These are phyloP conservation scores for Antheraea yamamai DNA, from an alignment of 2,888 invertebrate species.

Conservation along the genomic window DNA sequence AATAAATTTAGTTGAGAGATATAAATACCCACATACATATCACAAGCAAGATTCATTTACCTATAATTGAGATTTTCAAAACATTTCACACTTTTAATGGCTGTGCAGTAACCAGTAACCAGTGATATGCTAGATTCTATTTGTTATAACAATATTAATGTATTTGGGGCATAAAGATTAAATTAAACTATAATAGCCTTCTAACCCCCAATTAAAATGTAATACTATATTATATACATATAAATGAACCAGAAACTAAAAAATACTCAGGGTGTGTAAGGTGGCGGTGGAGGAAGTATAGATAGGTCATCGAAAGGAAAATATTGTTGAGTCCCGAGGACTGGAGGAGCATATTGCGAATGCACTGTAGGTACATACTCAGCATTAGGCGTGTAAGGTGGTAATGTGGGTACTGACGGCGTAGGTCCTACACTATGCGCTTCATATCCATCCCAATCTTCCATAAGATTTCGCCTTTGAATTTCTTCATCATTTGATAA, in stretches of 20 bases:
- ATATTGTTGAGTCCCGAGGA: conserved; percentile 69
- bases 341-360: conserved; percentile 64
- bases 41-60: not conserved
- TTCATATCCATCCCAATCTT: conserved; percentile 84
- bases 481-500: conserved; percentile 71
- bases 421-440: conserved; percentile 83
- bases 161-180: conserved; percentile 3
- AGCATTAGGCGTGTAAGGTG: conserved; percentile 82
- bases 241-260: conserved; percentile 31
- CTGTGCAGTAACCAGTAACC: conserved; percentile 2
- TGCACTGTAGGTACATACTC: conserved; percentile 59
- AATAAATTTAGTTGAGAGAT: not conserved
- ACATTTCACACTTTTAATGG: not conserved
- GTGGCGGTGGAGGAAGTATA: conserved; percentile 77
- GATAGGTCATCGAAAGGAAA: conserved; percentile 77
- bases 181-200: not conserved
- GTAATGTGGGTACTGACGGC: conserved; percentile 79
- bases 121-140: conserved; percentile 5
- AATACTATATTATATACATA: conserved; percentile 4
- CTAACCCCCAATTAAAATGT: not conserved
- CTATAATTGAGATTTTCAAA: not conserved
- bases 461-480: conserved; percentile 81
- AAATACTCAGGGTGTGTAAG: conserved; percentile 73
- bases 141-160: not conserved
- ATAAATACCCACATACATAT: not conserved